A percentile compares a stretch with the other conserved stretches of the same genome.
Conservation (phyloP, 2,113 vertebrate genomes). For the Mohoua ochrocephala region DNA sequence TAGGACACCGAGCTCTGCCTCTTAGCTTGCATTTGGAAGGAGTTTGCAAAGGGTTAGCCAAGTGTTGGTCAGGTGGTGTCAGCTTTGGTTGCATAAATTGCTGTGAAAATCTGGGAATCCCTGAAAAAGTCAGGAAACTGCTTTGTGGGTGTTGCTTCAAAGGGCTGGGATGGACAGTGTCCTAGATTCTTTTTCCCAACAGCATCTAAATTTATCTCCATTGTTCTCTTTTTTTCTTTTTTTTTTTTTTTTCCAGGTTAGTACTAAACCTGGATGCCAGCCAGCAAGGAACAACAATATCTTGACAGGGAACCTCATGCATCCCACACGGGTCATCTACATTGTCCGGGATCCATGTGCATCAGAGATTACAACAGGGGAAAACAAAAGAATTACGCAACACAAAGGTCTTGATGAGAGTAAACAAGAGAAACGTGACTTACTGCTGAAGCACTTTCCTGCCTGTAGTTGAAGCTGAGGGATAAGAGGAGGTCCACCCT, state of each 20-base stretch:
- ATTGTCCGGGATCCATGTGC: constrained; percentile 72
- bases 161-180: constrained; percentile 73
- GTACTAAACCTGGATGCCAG: constrained; percentile 75
- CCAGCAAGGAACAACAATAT: constrained; percentile 82
- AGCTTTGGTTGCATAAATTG: constrained; percentile 1
- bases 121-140: constrained; percentile 74
- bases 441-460: constrained; percentile 64
- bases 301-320: constrained; percentile 71
- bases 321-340: constrained; percentile 72
- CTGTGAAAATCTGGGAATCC: constrained; percentile 59
- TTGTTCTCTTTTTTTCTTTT: constrained; percentile 77
- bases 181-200: constrained; percentile 87
- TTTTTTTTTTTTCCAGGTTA: constrained; percentile 34
- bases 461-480: constrained; percentile 1
- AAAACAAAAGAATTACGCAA: constrained; percentile 78
- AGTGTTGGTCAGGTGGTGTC: constrained; percentile 46
- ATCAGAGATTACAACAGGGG: constrained; percentile 69
- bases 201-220: constrained; percentile 88
- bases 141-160: constrained; percentile 70
- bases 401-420: constrained; percentile 52
- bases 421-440: constrained; percentile 79
- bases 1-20: not conserved
- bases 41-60: constrained; percentile 45
- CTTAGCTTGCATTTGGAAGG: constrained; percentile 35
- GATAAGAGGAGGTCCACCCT: constrained; percentile 44